These are phyloP conservation scores for Drosophila sordidapex DNA, from an alignment of 2,888 invertebrate species.

Conservation along the genomic window DNA sequence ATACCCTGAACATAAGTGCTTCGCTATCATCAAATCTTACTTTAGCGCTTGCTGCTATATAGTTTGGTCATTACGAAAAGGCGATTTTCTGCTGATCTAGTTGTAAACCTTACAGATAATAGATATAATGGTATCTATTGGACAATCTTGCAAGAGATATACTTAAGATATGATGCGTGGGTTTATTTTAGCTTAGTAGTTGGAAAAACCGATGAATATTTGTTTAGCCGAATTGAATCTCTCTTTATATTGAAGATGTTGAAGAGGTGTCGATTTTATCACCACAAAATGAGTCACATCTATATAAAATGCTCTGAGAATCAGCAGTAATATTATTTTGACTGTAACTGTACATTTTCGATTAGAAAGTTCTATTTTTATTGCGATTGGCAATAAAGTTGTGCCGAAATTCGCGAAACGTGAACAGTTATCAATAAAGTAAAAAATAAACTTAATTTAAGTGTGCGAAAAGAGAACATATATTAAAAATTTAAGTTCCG, in stretches of 20 bases:
- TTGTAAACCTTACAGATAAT: too few species aligned
- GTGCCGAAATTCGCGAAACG: background rate
- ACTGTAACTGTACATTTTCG: background rate
- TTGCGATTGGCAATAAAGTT: background rate
- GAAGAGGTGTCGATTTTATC: background rate
- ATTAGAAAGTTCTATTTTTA: background rate
- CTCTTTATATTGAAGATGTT: background rate
- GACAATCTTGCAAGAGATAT: too few species aligned
- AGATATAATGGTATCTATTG: too few species aligned
- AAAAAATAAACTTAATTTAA: background rate
- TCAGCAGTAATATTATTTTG: background rate
- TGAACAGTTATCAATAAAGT: background rate
- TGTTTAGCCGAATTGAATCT: background rate
- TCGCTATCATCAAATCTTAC: background rate
- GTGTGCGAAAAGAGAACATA: background rate
- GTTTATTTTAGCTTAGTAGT: background rate
- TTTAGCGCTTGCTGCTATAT: background rate
- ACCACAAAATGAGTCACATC: too few species aligned
- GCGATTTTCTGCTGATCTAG: too few species aligned
- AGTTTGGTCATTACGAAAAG: too few species aligned
- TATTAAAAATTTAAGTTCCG: fast-evolving
- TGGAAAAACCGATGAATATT: background rate
- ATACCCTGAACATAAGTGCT: background rate
- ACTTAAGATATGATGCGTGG: too few species aligned
- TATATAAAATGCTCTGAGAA: too few species aligned